A percentile compares a stretch with the other conserved stretches of the same genome.
phyloP scores from a whole-genome alignment of 2,797 vertebrate genomes.

The Aphelocoma californica region DNA sequence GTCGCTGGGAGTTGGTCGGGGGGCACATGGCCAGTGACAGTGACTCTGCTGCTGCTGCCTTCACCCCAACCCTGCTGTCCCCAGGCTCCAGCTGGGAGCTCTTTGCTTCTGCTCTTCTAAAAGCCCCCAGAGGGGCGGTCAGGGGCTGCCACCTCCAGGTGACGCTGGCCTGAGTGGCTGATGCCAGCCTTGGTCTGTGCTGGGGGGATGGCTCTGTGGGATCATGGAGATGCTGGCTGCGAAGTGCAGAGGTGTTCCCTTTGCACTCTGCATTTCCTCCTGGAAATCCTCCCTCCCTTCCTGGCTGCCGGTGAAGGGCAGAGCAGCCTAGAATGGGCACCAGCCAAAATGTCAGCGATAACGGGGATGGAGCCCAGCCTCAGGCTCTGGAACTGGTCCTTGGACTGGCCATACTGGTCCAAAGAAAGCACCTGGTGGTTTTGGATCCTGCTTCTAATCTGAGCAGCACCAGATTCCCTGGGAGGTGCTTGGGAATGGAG shows the following conservation, averaged over 20 bases:
- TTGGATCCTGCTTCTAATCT: not conserved
- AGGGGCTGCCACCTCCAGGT: not conserved
- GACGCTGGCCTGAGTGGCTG: not conserved
- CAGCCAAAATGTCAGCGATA: not conserved
- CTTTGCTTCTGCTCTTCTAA: not conserved
- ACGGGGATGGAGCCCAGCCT: not conserved
- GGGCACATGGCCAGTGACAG: not conserved
- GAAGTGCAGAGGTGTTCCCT: not conserved
- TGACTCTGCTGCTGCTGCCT: not conserved
- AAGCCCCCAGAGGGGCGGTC: not conserved
- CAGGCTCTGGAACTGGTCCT: not conserved
- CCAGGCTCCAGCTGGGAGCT: not conserved
- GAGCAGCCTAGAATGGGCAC: not conserved
- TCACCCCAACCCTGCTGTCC: not conserved
- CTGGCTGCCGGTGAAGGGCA: not conserved
- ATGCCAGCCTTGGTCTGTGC: not conserved
- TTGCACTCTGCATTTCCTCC: not conserved
- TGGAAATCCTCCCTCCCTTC: not conserved
- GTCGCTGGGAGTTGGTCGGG: accelerated
- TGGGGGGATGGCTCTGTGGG: not conserved
- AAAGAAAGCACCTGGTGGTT: not conserved
- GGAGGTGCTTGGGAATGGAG: not conserved
- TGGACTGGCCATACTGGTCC: not conserved
- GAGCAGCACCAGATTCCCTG: not conserved
- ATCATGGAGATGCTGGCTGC: not conserved